Percentiles rank a stretch among this genome's conserved stretches.
These are phyloP conservation scores for Silvanus unidentatus DNA, from an alignment of 2,888 invertebrate genomes.

Conservation along the genomic window DNA sequence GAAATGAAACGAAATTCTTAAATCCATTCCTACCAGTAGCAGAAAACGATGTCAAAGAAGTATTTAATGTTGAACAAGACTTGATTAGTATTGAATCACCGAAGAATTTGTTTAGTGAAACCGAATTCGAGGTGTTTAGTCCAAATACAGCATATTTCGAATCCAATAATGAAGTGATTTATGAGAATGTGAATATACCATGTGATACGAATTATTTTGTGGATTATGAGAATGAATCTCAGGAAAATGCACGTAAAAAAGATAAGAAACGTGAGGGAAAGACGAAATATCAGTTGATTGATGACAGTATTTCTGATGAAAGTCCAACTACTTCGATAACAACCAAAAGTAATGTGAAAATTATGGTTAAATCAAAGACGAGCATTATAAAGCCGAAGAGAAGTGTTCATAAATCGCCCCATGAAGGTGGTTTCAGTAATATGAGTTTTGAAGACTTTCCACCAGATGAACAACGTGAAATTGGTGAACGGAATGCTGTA, in stretches of 20 bases:
- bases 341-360: slow-evolving; percentile 26
- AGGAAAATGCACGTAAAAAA: slow-evolving; percentile 21
- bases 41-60: slow-evolving; percentile 15
- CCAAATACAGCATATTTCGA: slow-evolving; percentile 15
- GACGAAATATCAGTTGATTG: slow-evolving; percentile 50
- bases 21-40: slow-evolving; percentile 39
- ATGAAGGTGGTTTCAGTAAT: slow-evolving; percentile 60
- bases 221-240: not conserved
- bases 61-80: slow-evolving; percentile 25
- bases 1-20: slow-evolving; percentile 13
- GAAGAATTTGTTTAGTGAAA: slow-evolving; percentile 11
- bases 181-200: slow-evolving; percentile 27
- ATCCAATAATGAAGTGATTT: slow-evolving; percentile 20
- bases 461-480: slow-evolving; percentile 49
- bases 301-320: slow-evolving; percentile 45
- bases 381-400: slow-evolving; percentile 35
- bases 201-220: slow-evolving; percentile 8
- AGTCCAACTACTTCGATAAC: slow-evolving; percentile 21
- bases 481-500: slow-evolving; percentile 33
- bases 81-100: slow-evolving; percentile 31
- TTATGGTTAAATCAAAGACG: slow-evolving; percentile 33
- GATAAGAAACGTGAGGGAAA: slow-evolving; percentile 45
- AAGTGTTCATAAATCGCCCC: slow-evolving; percentile 32
- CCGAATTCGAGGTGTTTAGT: slow-evolving; percentile 38
- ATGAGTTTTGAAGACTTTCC: slow-evolving; percentile 73